These are phyloP conservation scores for Epinotia demarniana DNA, from an alignment of 2,888 invertebrate genomes.

Conservation along the genomic window DNA sequence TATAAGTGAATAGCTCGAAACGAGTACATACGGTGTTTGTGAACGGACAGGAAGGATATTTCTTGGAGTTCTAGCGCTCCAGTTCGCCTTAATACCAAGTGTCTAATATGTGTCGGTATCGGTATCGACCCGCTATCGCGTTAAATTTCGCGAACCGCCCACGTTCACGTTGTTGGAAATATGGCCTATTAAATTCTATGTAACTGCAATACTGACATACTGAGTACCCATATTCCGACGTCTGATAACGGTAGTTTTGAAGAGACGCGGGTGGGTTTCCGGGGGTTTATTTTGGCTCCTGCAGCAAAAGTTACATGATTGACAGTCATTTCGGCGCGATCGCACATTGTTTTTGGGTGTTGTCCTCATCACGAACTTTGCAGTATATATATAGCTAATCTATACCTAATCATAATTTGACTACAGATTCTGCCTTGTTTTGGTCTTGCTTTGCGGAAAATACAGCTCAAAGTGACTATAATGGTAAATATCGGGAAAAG, in stretches of 20 bases:
- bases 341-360: too few species aligned
- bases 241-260: too few species aligned
- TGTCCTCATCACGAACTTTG: too few species aligned
- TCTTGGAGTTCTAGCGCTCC: constrained; percentile 9
- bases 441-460: not conserved
- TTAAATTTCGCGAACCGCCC: constrained; percentile 10
- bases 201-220: not conserved
- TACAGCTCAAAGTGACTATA: not conserved
- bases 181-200: not conserved
- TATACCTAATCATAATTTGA: too few species aligned
- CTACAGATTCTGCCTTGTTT: not conserved
- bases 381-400: too few species aligned
- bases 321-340: too few species aligned
- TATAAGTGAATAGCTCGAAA: not conserved
- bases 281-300: too few species aligned
- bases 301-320: too few species aligned
- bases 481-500: too few species aligned
- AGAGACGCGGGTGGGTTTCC: too few species aligned
- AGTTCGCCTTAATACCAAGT: not conserved
- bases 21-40: not conserved
- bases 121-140: constrained; percentile 10
- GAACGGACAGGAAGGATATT: not conserved
- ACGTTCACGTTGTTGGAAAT: not conserved
- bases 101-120: constrained; percentile 7
- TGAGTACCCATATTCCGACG: not conserved